Evolutionary conservation across 1,140 invertebrate genomes (phyloP), one percentile per base, ranked within the genome.

Genomic region (Glossosoma conforme): DNA sequence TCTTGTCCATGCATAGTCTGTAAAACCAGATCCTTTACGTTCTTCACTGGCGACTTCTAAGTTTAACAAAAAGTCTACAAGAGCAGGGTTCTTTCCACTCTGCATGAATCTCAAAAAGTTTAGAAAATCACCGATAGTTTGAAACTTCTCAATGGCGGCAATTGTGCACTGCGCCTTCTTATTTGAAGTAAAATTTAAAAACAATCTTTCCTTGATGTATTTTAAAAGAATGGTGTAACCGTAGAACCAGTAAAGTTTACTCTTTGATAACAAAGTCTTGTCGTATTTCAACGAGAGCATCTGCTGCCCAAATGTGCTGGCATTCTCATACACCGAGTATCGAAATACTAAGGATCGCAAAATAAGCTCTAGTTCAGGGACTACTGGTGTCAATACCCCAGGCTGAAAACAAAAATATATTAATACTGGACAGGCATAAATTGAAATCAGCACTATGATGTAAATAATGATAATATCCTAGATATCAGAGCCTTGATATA

Each of bases 31-130:
- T 60, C 62, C 73, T 57, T 63, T 73, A 60, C 62, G 65, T 59
- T 63, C 72, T 45, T 66, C 74, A 48, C 62, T 78, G 62, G 53
- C 72, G 62, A 65, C 72, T 69, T 67, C 73, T 62, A 63, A 75
- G 28, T 62, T 75, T 44, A 82, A 59, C 22, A 83, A 59, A 54
- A 70, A 76, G 56, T 82, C 78, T 38, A 78, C 67, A 2, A 84
- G 55, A 2, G 75, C 66, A n/a, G 80, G 80, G 64, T 79, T 74
- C 44, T 75, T 74, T 13, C 81, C 81, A 40, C 75, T 74, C 60
- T 79, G 71, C 11, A 84, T 65, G 55, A 84, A 84, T 38, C 77
- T 60, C 46, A 82, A 68, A 48, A 82, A 80, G 63, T 83, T 83
- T 0, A 80, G 57, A 33, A 83, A 69, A 45, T 77, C 77, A 3